Base-by-base conservation (phyloP, 1,140 invertebrate genomes). In the Thaumetopoea pityocampa region DNA sequence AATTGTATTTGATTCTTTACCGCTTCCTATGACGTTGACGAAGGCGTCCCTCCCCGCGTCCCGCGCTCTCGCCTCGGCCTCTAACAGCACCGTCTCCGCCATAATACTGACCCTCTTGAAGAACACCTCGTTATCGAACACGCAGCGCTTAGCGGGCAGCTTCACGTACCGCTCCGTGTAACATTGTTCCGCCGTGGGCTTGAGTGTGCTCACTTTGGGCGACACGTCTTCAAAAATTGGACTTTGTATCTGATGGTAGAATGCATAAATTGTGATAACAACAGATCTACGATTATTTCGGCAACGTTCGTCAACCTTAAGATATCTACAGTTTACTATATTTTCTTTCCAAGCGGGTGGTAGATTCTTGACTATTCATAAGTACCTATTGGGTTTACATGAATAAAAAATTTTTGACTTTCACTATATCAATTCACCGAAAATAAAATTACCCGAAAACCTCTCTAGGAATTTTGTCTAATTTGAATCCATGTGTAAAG, bases 121-220 rank as follows among this genome's bases (percentile, higher is more conserved):
- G 20, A 79, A 83, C 2, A 70, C 70, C 12, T 80, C 73, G 24
- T 83, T 83, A 40, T 83, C 72, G 29, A 82, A 82, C 18, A 76
- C 48, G n/a, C n/a, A n/a, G 3, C 10, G n/a, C 2, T 11, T 22
- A 1, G 18, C 20, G 0, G 54, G 14, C 1, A 49, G 27, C 6
- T 67, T 65, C 0, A 79, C 62, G 29, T 73, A 82, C 10, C 78
- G 44, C 14, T 82, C 72, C 3, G 55, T 60, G 16, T 79, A 79
- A 3, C 48, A 50, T 9, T 62, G 52, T 0, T 76, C 67, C 3
- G 65, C 64, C 0, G 51, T 51, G 22, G 64, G 65, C 0, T 67
- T 53, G 29, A 54, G 41, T n/a, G 67, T 53, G 16, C 61, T 67
- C 3, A 71, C 59, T 16, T 70, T 70, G 0, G 62, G 56, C 0